A percentile compares a stretch with the other conserved stretches of the same genome.
These are phyloP conservation scores for Athalia rosae DNA, from an alignment of 2,888 invertebrate genomes.

Conservation along the genomic window DNA sequence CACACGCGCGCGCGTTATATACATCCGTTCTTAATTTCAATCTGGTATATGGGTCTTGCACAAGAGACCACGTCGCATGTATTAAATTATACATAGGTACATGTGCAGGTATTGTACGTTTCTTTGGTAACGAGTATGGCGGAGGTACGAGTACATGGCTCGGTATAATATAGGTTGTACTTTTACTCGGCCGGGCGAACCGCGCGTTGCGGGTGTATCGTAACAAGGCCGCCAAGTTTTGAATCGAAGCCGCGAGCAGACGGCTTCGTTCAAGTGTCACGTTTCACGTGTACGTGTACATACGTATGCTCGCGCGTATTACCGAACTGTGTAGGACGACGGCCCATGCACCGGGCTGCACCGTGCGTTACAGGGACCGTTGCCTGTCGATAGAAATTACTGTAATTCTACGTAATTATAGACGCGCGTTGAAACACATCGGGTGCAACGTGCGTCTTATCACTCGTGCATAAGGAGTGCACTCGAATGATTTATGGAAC, in stretches of 20 bases:
- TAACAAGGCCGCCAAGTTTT: conserved; percentile 65
- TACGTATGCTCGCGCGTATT: not conserved
- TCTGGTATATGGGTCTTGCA: too few relatives aligned
- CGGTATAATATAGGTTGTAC: conserved; percentile 49
- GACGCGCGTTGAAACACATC: too few relatives aligned
- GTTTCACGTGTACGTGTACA: not conserved
- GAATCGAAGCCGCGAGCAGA: conserved; percentile 57
- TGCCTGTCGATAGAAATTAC: too few relatives aligned
- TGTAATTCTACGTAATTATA: too few relatives aligned
- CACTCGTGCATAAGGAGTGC: too few relatives aligned
- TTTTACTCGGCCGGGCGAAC: conserved; percentile 56
- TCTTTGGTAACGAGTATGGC: not conserved
- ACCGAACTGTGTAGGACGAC: not conserved
- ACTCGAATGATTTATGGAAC: too few relatives aligned
- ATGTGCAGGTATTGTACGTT: not conserved
- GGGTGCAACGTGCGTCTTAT: too few relatives aligned
- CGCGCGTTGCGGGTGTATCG: conserved; percentile 51
- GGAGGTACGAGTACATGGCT: not conserved
- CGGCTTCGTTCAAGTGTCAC: conserved; percentile 40
- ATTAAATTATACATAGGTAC: not conserved
- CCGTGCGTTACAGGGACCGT: too few relatives aligned
- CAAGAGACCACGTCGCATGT: too few relatives aligned
- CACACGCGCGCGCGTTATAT: not conserved
- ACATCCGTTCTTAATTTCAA: too few relatives aligned
- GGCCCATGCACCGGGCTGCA: too few relatives aligned